Percentiles rank a stretch among this genome's conserved stretches.
Conservation (phyloP, 1,140 invertebrate species). For the Drosophila pectinifera region DNA sequence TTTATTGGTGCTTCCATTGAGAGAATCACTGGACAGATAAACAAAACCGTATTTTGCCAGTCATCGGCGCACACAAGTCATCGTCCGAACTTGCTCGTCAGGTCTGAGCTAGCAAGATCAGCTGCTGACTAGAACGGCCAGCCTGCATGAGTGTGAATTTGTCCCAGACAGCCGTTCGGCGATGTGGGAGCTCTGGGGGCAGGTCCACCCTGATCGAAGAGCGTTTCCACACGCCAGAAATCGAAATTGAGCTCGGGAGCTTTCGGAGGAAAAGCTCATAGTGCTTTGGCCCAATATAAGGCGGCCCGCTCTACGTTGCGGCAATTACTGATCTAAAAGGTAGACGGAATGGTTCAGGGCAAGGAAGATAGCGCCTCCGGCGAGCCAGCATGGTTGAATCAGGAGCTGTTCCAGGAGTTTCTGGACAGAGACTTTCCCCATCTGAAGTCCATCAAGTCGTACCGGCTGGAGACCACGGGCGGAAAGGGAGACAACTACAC, state of each 20-base stretch:
- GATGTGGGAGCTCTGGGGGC: background rate
- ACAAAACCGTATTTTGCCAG: constrained; percentile 5
- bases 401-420: constrained; percentile 42
- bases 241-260: constrained; percentile 34
- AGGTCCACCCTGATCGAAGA: constrained; percentile 19
- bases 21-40: constrained; percentile 12
- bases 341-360: constrained; percentile 28
- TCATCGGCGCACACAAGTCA: background rate
- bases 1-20: background rate
- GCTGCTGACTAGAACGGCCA: background rate
- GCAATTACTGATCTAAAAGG: background rate
- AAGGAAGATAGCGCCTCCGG: background rate
- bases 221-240: constrained; percentile 1
- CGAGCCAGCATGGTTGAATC: constrained; percentile 46
- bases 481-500: constrained; percentile 73
- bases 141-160: background rate
- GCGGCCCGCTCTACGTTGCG: background rate
- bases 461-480: constrained; percentile 36
- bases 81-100: constrained; percentile 1
- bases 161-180: too few species aligned
- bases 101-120: background rate
- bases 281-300: constrained; percentile 15
- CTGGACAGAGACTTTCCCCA: constrained; percentile 47
- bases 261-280: constrained; percentile 17
- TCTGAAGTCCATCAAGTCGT: constrained; percentile 49